These are phyloP conservation scores for Rhynchophorus ferrugineus DNA, from an alignment of 1,140 invertebrate species.

Conservation along the genomic window DNA sequence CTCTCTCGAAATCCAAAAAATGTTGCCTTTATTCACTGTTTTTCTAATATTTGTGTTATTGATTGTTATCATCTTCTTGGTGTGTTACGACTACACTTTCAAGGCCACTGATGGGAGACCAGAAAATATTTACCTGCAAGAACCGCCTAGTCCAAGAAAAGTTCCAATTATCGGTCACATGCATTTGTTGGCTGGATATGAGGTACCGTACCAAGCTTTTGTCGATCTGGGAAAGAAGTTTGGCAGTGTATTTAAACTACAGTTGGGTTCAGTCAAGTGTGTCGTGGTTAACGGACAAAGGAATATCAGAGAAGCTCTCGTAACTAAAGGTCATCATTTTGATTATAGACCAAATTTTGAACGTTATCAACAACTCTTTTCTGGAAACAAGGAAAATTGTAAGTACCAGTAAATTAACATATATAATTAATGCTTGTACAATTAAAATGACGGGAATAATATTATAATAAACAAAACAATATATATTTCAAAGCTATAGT, in stretches of 20 bases:
- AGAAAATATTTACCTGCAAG: conserved; percentile 11
- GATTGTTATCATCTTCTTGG: conserved; percentile 3
- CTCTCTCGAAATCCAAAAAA: too few species aligned
- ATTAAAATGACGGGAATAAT: too few species aligned
- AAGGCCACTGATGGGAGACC: neutral
- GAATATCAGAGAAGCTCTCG: conserved; percentile 56
- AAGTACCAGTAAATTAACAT: conserved; percentile 41
- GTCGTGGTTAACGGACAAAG: conserved; percentile 57
- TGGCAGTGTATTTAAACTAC: conserved; percentile 49
- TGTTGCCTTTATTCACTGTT: conserved; percentile 6
- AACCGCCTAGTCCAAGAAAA: conserved; percentile 49
- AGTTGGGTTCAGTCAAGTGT: conserved; percentile 52
- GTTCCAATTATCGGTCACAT: conserved; percentile 56
- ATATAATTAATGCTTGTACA: neutral
- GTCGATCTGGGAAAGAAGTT: conserved; percentile 46
- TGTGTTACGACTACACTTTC: neutral
- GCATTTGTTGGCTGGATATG: conserved; percentile 51
- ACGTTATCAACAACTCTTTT: conserved; percentile 56
- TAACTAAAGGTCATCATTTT: conserved; percentile 53
- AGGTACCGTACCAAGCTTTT: conserved; percentile 59
- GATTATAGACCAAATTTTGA: conserved; percentile 58
- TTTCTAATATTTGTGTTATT: conserved; percentile 3
- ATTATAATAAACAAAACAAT: too few species aligned
- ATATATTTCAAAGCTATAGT: too few species aligned
- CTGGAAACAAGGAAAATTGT: conserved; percentile 62